Percentiles rank a stretch among this genome's conserved stretches.
Conservation (phyloP, 1,140 invertebrate genomes). For the Aphidius ervi region DNA sequence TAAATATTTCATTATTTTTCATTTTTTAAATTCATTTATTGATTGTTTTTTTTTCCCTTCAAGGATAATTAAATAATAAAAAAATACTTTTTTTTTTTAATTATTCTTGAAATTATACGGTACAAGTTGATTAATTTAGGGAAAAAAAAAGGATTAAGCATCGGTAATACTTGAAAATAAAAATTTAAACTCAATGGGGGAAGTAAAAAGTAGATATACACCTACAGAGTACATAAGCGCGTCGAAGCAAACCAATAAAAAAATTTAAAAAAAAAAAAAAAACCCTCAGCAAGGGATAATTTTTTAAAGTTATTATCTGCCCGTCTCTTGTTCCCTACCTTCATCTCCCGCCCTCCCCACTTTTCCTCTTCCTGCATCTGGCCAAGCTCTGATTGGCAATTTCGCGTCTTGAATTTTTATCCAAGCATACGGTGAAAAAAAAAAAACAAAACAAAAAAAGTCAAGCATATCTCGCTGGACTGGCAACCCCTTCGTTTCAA, state of each 20-base stretch:
- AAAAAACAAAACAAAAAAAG: background rate
- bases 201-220: too few relatives aligned
- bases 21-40: background rate
- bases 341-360: conserved; percentile 22
- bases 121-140: too few relatives aligned
- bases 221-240: conserved; percentile 25
- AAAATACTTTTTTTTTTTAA: too few relatives aligned
- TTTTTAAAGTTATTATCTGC: conserved; percentile 52
- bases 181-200: too few relatives aligned
- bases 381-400: conserved; percentile 48
- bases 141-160: too few relatives aligned
- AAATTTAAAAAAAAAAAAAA: conserved; percentile 5
- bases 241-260: conserved; percentile 49
- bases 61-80: too few relatives aligned
- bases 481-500: conserved; percentile 53
- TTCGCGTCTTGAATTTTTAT: conserved; percentile 56
- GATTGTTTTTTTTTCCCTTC: too few relatives aligned
- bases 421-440: conserved; percentile 16
- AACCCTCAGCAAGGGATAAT: conserved; percentile 45
- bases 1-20: conserved; percentile 4
- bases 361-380: background rate
- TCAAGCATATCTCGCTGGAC: too few relatives aligned
- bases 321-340: conserved; percentile 4
- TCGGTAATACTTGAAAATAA: background rate
- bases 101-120: too few relatives aligned